phyloP scores from a whole-genome alignment of 2,888 invertebrate genomes.

The Drosophila acutilabella region DNA sequence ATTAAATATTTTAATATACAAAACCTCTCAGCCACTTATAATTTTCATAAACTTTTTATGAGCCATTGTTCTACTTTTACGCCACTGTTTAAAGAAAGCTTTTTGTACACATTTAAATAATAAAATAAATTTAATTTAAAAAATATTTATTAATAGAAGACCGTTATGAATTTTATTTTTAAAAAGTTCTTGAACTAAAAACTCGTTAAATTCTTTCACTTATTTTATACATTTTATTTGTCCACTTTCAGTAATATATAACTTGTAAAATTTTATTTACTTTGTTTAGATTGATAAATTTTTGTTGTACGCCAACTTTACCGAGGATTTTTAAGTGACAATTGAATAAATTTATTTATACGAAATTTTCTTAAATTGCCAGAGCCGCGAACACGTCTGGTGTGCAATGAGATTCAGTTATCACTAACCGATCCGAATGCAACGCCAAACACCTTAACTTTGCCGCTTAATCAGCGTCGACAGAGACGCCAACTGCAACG shows the following conservation, averaged over 20 bases:
- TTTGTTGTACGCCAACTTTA: not conserved
- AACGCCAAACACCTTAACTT: conserved; percentile 57
- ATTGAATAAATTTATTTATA: not conserved
- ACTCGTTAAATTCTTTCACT: not conserved
- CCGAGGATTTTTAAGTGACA: not conserved
- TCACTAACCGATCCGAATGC: conserved; percentile 55
- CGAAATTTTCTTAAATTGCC: not conserved
- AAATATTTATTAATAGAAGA: too few species aligned
- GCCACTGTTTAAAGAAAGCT: not conserved
- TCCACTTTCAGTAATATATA: too few species aligned
- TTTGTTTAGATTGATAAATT: conserved; percentile 1
- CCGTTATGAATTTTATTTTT: too few species aligned
- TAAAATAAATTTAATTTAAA: not conserved
- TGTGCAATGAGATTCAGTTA: conserved; percentile 54
- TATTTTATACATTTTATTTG: not conserved
- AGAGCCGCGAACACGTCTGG: conserved; percentile 39
- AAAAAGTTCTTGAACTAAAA: too few species aligned
- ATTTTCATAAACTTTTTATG: not conserved
- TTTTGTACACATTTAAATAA: not conserved
- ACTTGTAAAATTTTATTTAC: not conserved
- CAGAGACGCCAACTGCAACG: conserved; percentile 11
- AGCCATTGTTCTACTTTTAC: not conserved
- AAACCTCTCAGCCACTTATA: not conserved
- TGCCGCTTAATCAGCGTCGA: conserved; percentile 44
- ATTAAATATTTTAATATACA: too few species aligned